These are phyloP conservation scores for Pristionchus entomophagus DNA, from an alignment of 2,888 invertebrate species.

Conservation along the genomic window DNA sequence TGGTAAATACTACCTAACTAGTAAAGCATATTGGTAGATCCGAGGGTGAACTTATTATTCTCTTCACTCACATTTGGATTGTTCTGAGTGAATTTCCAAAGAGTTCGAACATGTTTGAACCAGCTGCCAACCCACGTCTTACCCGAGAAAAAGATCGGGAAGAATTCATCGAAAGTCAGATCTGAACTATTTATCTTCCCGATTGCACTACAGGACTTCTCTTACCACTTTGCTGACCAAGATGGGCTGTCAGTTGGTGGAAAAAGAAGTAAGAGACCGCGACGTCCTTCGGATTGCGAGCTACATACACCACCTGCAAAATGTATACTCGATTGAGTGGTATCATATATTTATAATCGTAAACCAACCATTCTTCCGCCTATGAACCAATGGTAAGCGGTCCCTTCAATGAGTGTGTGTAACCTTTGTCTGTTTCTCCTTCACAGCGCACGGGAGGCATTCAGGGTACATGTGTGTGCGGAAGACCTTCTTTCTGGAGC, in stretches of 20 bases:
- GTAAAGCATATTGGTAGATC: no score
- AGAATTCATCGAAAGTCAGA: conserved; percentile 76
- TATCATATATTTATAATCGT: not conserved
- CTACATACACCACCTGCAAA: conserved; percentile 77
- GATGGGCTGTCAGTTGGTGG: conserved; percentile 72
- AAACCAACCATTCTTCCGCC: not conserved
- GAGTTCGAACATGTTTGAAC: conserved; percentile 77
- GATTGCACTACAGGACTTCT: not conserved
- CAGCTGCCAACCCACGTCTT: conserved; percentile 78
- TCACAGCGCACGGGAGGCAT: not conserved
- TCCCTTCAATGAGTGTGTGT: not conserved
- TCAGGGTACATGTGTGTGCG: not conserved
- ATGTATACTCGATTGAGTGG: not conserved
- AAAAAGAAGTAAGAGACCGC: conserved; percentile 77
- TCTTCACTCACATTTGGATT: conserved; percentile 69
- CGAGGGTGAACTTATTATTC: no score
- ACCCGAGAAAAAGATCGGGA: conserved; percentile 76
- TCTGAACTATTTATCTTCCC: conserved; percentile 54
- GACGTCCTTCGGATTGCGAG: conserved; percentile 78
- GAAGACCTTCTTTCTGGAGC: no score
- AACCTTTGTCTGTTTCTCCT: no score
- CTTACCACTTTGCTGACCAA: conserved; percentile 70
- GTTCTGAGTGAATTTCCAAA: conserved; percentile 74
- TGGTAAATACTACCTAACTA: not conserved
- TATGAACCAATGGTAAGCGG: no score